Evolutionary conservation across 2,113 vertebrate genomes (phyloP).

Genomic region (Promerops cafer): DNA sequence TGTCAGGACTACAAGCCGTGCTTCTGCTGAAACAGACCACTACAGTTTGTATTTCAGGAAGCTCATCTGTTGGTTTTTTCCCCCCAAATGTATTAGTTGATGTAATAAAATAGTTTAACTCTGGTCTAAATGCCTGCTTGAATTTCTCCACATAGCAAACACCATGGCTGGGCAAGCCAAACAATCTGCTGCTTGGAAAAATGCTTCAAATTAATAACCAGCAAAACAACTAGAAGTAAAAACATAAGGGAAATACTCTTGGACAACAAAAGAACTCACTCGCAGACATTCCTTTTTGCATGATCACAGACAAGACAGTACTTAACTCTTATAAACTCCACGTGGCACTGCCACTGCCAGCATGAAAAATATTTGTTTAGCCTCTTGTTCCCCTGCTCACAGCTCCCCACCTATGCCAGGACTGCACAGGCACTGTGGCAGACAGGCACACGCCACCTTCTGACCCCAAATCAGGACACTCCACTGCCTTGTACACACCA

Average conservation of each 20-base stretch:
- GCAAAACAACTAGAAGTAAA: background rate
- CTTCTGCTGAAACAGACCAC: background rate
- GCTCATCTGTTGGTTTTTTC: background rate
- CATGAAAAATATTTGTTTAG: background rate
- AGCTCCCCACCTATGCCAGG: background rate
- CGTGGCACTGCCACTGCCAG: background rate
- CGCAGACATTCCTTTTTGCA: background rate
- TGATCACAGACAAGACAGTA: background rate
- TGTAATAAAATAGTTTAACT: background rate
- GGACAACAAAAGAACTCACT: background rate
- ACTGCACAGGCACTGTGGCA: background rate
- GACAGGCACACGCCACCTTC: fast-evolving
- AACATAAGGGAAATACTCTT: background rate
- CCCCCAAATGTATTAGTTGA: background rate
- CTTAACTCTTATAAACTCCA: background rate
- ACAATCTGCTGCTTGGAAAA: background rate
- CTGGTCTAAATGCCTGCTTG: background rate
- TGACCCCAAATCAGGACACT: fast-evolving
- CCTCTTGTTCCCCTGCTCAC: background rate
- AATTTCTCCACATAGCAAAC: background rate
- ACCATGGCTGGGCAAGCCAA: background rate
- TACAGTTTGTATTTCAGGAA: background rate
- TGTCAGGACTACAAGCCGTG: background rate
- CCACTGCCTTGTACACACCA: background rate
- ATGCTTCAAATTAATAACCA: background rate